Evolutionary conservation across 1,140 invertebrate genomes (phyloP).

Genomic region (Thalassaphorura encarpata): DNA sequence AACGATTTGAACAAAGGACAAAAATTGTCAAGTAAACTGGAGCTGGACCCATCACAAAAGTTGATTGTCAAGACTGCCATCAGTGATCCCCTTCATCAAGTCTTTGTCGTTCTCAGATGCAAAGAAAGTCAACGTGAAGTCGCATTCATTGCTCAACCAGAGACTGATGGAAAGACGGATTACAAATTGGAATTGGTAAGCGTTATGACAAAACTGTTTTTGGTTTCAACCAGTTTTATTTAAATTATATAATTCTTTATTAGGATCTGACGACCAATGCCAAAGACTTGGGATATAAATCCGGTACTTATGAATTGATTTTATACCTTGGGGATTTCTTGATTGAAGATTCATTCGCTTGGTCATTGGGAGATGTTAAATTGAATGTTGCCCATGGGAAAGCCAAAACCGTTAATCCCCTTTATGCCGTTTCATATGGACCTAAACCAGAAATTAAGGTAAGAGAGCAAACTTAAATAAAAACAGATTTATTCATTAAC

Average conservation of each 20-base stretch:
- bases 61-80: constrained; percentile 71
- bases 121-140: constrained; percentile 63
- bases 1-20: constrained; percentile 49
- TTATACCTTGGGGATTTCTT: constrained; percentile 84
- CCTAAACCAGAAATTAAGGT: constrained; percentile 76
- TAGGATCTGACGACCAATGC: constrained; percentile 69
- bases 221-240: background rate
- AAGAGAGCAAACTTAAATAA: constrained; percentile 10
- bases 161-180: constrained; percentile 51
- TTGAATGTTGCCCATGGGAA: constrained; percentile 53
- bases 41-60: constrained; percentile 82
- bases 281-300: constrained; percentile 66
- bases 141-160: constrained; percentile 86
- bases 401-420: constrained; percentile 35
- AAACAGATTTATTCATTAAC: background rate
- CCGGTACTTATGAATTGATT: constrained; percentile 70
- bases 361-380: constrained; percentile 65
- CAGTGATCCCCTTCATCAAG: constrained; percentile 79
- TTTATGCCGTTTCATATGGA: constrained; percentile 40
- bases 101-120: constrained; percentile 71
- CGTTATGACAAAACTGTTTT: constrained; percentile 17
- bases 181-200: constrained; percentile 85
- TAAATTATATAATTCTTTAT: constrained; percentile 29
- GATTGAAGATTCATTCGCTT: constrained; percentile 77
- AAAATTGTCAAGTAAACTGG: constrained; percentile 55